Base-by-base conservation (phyloP, 2,113 vertebrate genomes). In the Sylvilagus bachmani region DNA sequence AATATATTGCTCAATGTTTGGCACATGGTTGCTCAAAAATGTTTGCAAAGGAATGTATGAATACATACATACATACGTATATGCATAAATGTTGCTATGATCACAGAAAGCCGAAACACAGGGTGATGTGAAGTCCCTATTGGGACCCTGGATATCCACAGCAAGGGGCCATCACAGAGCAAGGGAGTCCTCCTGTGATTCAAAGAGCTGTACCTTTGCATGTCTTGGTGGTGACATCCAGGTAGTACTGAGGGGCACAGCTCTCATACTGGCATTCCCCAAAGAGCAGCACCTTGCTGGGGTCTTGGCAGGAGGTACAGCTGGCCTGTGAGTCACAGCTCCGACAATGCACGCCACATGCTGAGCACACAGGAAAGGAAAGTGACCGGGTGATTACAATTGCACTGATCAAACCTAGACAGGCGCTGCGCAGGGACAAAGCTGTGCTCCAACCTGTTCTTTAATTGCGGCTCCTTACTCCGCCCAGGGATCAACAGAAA, bases 161-260 rank as follows among this genome's bases (percentile, higher is more conserved):
- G 33, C 0, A 33, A 86, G 90, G 33, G 61, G 10, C 11, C 29
- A 36, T 53, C 24, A 3, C 8, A n/a, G 55, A 80, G 5, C 31
- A 10, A 80, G 77, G 81, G 14, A 64, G 73, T 33, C 25, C 4
- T 6, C 1, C 11, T 3, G n/a, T 24, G 36, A 10, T 27, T 38
- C 73, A 55, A 66, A 55, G 66, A 86, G 64, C 58, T 27, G 98
- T 96, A 99, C 99, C 99, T 99, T 96, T 99, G 98, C 99, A 99
- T 5, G 96, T 98, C 38, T 94, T 98, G 73, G 97, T 99, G 36
- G 98, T 97, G 73, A 99, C 91, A 94, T 99, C 99, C 21, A 99
- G 99, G 92, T 99, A 99, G 86, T 99, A 99, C 97, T 99, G 99
- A 17, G 99, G 99, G 61, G 99, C 98, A 21, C 99, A 99, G 98